These are phyloP conservation scores for Cyclophora punctaria DNA, from an alignment of 2,888 invertebrate genomes.

Conservation along the genomic window DNA sequence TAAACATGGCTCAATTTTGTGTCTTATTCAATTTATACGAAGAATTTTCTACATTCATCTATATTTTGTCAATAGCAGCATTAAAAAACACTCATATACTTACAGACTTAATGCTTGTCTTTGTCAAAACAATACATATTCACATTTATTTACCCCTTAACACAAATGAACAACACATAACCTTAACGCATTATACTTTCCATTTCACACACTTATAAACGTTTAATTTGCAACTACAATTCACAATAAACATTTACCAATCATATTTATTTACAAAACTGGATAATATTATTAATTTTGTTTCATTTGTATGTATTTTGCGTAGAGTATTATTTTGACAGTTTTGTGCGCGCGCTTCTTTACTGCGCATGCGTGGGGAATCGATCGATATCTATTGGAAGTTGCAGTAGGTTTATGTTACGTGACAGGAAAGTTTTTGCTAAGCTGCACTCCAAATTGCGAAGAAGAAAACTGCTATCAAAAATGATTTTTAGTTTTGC, in stretches of 20 bases:
- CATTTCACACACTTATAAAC: neutral
- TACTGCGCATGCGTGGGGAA: constrained; percentile 24
- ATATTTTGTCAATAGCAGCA: no score
- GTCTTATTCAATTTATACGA: no score
- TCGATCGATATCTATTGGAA: constrained; percentile 44
- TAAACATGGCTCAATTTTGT: constrained; percentile 10
- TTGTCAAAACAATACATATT: no score
- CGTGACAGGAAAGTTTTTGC: no score
- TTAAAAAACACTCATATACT: no score
- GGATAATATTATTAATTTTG: constrained; percentile 18
- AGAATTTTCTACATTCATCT: no score
- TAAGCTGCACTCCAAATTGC: no score
- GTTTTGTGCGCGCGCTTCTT: constrained; percentile 47
- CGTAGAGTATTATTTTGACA: constrained; percentile 43
- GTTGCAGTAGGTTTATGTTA: no score
- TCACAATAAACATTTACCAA: neutral
- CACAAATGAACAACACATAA: neutral
- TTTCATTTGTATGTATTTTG: no score
- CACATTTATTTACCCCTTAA: neutral
- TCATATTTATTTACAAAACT: constrained; percentile 1
- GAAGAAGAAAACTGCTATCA: no score
- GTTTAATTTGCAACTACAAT: neutral
- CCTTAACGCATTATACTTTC: neutral
- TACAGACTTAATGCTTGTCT: no score
- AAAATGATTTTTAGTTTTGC: no score